Evolutionary conservation across 2,888 invertebrate species (phyloP).

Genomic region (Acutogordius australiensis): DNA sequence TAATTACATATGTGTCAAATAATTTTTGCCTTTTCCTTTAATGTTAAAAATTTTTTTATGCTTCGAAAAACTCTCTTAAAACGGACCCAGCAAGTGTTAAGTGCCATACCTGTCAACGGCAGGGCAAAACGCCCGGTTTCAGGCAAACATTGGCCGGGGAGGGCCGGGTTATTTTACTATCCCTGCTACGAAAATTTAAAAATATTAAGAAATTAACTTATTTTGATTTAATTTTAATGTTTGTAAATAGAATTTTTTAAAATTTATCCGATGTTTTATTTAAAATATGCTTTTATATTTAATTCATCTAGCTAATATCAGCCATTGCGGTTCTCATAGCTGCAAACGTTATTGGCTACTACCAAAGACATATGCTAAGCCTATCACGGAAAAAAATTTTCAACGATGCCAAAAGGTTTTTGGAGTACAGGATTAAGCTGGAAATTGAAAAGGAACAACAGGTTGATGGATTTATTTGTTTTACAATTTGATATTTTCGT

Average conservation of each 20-base stretch:
- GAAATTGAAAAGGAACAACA: slow-evolving; percentile 75
- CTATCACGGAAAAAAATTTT: slow-evolving; percentile 7
- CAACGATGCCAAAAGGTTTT: background rate
- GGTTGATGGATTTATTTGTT: slow-evolving; percentile 16
- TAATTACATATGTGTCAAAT: no score
- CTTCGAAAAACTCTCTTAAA: no score
- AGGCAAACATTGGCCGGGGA: no score
- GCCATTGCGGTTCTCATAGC: background rate
- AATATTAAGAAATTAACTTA: no score
- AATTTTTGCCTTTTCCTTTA: no score
- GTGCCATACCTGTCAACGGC: no score
- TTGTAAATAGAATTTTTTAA: background rate
- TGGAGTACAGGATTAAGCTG: slow-evolving; percentile 61
- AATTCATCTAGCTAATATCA: background rate
- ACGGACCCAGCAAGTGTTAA: no score
- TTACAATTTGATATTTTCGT: no score
- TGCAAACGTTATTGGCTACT: background rate
- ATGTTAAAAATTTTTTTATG: no score
- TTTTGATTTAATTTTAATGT: background rate
- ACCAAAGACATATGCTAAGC: background rate
- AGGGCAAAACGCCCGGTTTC: no score
- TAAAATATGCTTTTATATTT: background rate
- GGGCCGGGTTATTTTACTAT: no score
- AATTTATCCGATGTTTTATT: background rate
- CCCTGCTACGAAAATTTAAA: no score